Percentiles rank a stretch among this genome's conserved stretches.
Evolutionary conservation across 30 jellyfish, hydroid and myxozoan species (phyloP).

Genomic region (Sanderia malayensis): DNA sequence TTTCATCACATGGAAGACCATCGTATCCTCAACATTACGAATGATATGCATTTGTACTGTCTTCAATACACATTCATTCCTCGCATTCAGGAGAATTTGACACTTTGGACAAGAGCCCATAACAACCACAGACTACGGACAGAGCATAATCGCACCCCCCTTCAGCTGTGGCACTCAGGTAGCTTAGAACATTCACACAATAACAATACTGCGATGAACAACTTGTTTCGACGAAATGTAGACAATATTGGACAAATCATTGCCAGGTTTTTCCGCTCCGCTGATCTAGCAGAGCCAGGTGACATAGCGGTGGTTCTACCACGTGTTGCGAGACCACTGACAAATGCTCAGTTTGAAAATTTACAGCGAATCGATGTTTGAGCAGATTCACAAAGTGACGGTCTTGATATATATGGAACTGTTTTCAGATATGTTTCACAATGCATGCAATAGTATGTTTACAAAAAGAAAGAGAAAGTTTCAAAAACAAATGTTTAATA

Average conservation of each 20-base stretch:
- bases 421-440: constrained; percentile 14
- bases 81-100: constrained; percentile 8
- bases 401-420: constrained; percentile 22
- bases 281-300: constrained; percentile 16
- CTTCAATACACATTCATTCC: constrained; percentile 22
- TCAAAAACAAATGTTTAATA: not conserved
- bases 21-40: constrained; percentile 5
- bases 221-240: constrained; percentile 15
- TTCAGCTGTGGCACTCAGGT: constrained; percentile 20
- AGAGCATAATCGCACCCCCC: constrained; percentile 18
- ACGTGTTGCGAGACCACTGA: constrained; percentile 13
- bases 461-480: not conserved
- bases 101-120: constrained; percentile 26
- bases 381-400: constrained; percentile 4
- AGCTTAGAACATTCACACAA: constrained; percentile 4
- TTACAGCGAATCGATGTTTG: not conserved
- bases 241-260: not conserved
- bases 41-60: constrained; percentile 8
- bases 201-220: constrained; percentile 20
- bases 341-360: constrained; percentile 1
- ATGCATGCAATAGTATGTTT: constrained; percentile 4
- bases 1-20: constrained; percentile 35
- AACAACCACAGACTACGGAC: constrained; percentile 23
- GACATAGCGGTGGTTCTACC: constrained; percentile 25
- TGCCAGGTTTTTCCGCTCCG: constrained; percentile 12